phyloP scores from a whole-genome alignment of 1,140 invertebrate genomes.

The Platorchestia sp. region DNA sequence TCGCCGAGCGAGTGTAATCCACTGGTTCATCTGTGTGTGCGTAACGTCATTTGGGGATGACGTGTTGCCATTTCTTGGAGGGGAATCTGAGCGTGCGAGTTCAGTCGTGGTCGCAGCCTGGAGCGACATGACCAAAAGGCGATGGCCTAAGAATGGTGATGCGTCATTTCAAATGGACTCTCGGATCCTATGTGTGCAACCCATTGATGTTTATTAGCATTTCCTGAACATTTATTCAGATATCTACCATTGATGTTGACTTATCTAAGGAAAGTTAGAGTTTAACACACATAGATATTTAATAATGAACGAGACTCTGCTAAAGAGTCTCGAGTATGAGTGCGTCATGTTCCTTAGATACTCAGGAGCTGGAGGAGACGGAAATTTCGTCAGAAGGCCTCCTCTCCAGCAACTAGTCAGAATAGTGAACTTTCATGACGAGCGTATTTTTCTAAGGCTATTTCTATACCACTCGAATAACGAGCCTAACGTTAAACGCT shows the following conservation, averaged over 20 bases:
- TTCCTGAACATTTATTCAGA: constrained; percentile 41
- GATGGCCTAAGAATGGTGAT: neutral
- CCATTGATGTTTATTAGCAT: constrained; percentile 52
- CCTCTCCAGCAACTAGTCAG: constrained; percentile 6
- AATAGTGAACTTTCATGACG: neutral
- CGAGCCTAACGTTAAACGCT: neutral
- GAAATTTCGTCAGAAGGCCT: neutral
- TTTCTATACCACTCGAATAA: constrained; percentile 34
- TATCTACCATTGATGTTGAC: constrained; percentile 45
- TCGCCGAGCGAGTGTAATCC: neutral
- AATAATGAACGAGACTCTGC: neutral
- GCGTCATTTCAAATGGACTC: neutral
- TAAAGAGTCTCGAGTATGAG: neutral
- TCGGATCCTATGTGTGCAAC: neutral
- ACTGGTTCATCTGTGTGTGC: neutral
- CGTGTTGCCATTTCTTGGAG: neutral
- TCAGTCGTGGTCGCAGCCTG: neutral
- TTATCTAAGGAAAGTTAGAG: constrained; percentile 36
- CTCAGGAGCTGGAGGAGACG: neutral
- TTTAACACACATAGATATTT: constrained; percentile 52
- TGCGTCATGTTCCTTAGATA: neutral
- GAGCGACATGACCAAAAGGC: neutral
- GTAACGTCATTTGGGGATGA: neutral
- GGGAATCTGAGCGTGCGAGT: neutral
- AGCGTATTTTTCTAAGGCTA: constrained; percentile 32